Conservation (phyloP, 2,888 invertebrate species). For the Agriotes lineatus region DNA sequence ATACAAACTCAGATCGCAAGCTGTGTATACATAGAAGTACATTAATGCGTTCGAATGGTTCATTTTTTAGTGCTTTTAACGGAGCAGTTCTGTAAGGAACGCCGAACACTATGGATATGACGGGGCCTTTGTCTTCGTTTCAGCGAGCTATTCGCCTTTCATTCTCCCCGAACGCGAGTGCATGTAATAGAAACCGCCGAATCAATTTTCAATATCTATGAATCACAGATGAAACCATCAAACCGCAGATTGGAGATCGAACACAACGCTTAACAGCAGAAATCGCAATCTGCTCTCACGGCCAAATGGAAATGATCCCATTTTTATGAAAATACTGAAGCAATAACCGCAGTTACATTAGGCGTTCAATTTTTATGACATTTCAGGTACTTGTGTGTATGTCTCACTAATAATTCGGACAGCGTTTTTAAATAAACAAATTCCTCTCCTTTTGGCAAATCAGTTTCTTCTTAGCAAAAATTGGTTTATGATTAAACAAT, state of each 20-base stretch:
- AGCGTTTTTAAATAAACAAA: no score
- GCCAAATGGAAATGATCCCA: slow-evolving; percentile 7
- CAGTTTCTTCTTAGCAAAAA: no score
- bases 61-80: slow-evolving; percentile 12
- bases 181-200: slow-evolving; percentile 20
- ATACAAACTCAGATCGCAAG: slow-evolving; percentile 23
- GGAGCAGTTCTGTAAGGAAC: slow-evolving; percentile 10
- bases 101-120: not conserved
- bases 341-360: not conserved
- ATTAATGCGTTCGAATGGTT: slow-evolving; percentile 21
- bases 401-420: no score
- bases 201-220: slow-evolving; percentile 32
- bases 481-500: no score
- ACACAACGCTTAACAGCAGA: slow-evolving; percentile 7
- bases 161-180: slow-evolving; percentile 11
- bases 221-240: slow-evolving; percentile 28
- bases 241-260: slow-evolving; percentile 27
- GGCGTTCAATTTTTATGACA: not conserved
- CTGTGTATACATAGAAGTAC: slow-evolving; percentile 7
- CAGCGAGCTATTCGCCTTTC: not conserved
- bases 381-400: no score
- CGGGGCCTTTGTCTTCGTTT: not conserved
- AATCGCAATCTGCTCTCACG: slow-evolving; percentile 10
- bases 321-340: not conserved
- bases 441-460: no score